A percentile compares a stretch with the other conserved stretches of the same genome.
These are phyloP conservation scores for Aphidius gifuensis DNA, from an alignment of 1,140 invertebrate genomes.

Conservation along the genomic window DNA sequence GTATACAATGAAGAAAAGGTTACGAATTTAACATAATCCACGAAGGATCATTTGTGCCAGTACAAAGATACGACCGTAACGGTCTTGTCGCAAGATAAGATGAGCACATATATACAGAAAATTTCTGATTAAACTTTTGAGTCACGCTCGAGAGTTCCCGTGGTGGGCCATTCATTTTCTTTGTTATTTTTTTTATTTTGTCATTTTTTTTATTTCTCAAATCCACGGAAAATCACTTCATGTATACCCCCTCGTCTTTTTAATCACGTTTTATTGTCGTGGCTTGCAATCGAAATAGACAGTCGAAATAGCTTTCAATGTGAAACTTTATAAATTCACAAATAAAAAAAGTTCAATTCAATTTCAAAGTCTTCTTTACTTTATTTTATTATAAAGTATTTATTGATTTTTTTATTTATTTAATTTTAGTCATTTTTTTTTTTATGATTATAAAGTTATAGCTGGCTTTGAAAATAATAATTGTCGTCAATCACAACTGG, in stretches of 20 bases:
- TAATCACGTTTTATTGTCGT: conserved; percentile 14
- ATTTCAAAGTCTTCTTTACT: too few species aligned
- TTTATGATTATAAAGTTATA: too few species aligned
- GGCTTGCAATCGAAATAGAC: conserved; percentile 3
- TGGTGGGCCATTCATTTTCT: conserved; percentile 5
- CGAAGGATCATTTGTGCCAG: conserved; percentile 18
- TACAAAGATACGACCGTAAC: conserved; percentile 18
- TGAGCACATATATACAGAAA: not conserved
- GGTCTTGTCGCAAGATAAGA: conserved; percentile 19
- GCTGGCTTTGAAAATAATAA: too few species aligned
- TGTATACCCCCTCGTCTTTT: not conserved
- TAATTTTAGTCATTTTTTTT: too few species aligned
- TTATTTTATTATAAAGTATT: too few species aligned
- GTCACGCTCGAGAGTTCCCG: conserved; percentile 8
- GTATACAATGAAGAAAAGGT: not conserved
- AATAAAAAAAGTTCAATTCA: too few species aligned
- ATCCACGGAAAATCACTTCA: conserved; percentile 12
- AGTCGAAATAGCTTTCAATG: too few species aligned
- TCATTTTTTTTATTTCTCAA: conserved; percentile 2
- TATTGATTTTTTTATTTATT: too few species aligned
- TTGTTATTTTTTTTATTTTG: not conserved
- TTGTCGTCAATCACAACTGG: conserved; percentile 22
- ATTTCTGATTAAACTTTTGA: conserved; percentile 25
- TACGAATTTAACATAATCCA: conserved; percentile 26
- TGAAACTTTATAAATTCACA: not conserved